A percentile compares a stretch with the other conserved stretches of the same genome.
These are phyloP conservation scores for Eretmocerus hayati DNA, from an alignment of 2,888 invertebrate species.

Conservation along the genomic window DNA sequence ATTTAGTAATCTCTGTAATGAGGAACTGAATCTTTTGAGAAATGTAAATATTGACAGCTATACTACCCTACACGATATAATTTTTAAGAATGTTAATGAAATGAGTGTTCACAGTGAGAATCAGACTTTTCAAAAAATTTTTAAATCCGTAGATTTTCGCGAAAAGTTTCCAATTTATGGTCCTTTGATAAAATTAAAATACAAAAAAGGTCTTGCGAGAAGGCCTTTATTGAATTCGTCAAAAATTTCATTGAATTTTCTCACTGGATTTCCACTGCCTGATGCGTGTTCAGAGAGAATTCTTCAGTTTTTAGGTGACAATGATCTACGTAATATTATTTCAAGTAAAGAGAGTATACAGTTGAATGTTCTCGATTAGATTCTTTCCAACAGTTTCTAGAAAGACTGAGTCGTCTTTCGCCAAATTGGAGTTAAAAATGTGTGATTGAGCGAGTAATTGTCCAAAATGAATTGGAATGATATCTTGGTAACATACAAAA, in stretches of 20 bases:
- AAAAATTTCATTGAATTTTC: neutral
- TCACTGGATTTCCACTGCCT: neutral
- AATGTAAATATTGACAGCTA: slow-evolving; percentile 1
- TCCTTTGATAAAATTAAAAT: neutral
- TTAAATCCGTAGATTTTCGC: neutral
- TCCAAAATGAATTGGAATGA: too few relatives aligned
- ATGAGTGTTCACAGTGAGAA: slow-evolving; percentile 5
- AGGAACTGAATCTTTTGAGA: neutral
- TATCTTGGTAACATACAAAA: too few relatives aligned
- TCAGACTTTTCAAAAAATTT: neutral
- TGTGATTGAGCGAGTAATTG: too few relatives aligned
- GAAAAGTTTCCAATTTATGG: slow-evolving; percentile 1
- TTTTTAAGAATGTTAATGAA: slow-evolving; percentile 2
- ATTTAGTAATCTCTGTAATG: neutral
- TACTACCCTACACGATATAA: slow-evolving; percentile 1
- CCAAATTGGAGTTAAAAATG: too few relatives aligned
- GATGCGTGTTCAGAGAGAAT: slow-evolving; percentile 3
- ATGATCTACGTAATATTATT: neutral
- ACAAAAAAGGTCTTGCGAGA: slow-evolving; percentile 1
- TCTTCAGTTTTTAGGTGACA: neutral
- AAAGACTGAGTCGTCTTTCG: too few relatives aligned
- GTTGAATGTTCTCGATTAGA: too few relatives aligned
- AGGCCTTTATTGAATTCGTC: slow-evolving; percentile 1
- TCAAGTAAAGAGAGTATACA: neutral
- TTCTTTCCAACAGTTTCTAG: too few relatives aligned